Base-by-base conservation (phyloP, 2,888 invertebrate genomes). In the Oscheius sp. region DNA sequence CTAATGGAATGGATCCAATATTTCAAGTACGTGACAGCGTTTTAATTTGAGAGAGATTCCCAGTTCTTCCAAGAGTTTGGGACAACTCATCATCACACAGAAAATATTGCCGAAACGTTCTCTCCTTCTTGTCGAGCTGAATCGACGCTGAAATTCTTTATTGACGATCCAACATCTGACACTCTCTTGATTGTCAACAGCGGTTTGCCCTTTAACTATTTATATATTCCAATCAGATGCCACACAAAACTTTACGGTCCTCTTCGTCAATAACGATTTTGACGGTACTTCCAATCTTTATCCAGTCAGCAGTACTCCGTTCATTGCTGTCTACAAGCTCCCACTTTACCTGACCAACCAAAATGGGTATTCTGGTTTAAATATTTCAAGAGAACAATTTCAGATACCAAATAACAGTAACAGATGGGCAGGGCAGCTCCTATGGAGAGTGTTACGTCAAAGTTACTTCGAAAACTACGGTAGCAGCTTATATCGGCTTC, bases 1-100 rank as follows among this genome's bases (percentile, higher is more conserved):
- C 53, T 10, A 51, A 68, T 51, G 62, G 42, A 33, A 72, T 76
- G 35, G 80, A 80, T 63, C 80, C 80, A 9, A 70, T 80, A 1
- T 65, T 73, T 47, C 75, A 79, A 60, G 79, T 79, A 60, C 58
- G 33, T 55, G 21, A 2, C 21, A 1, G 9, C 13, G 9, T 9
- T 13, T 55, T 2, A 55, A n/a, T 9, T 21, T 21, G 1, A 29
- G 2, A 29, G 21, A 58, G 11, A 11, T 47, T 50, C 74, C 53
- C 70, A 79, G 76, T 79, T 80, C 76, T 66, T 80, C 53, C 70
- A 68, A 10, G 76, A 75, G 1, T 80, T 78, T 50, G 80, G 80
- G 32, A 57, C 57, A 9, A 73, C 70, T 11, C 80, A 80, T 59
- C 80, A 80, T 70, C 78, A 80, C 57, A 77, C 74, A 11, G 80